phyloP scores from a whole-genome alignment of 2,888 invertebrate genomes.

The Oscheius sp. region DNA sequence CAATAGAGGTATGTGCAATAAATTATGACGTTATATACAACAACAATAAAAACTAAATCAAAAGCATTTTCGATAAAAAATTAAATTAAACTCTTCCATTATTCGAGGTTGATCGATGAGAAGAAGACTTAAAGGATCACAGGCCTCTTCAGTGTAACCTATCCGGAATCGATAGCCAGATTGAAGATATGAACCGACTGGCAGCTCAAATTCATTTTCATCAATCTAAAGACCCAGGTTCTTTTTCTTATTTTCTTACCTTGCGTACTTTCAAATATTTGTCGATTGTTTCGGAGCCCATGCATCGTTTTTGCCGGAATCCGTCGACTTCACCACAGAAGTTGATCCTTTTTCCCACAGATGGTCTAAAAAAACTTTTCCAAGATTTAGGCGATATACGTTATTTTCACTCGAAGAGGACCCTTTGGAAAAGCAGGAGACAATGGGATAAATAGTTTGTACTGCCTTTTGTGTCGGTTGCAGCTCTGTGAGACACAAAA shows the following conservation, averaged over 20 bases:
- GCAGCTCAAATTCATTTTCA: neutral
- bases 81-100: conserved; percentile 6
- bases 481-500: conserved; percentile 20
- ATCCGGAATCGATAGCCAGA: conserved; percentile 12
- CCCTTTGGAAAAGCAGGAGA: conserved; percentile 10
- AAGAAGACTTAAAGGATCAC: neutral
- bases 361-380: neutral
- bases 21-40: too few species aligned
- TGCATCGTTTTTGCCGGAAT: conserved; percentile 12
- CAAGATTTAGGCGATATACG: neutral
- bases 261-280: neutral
- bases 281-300: conserved; percentile 1
- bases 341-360: neutral
- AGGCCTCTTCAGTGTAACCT: neutral
- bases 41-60: too few species aligned
- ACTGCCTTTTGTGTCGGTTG: neutral
- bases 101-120: neutral
- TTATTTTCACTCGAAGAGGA: neutral
- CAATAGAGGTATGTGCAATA: neutral
- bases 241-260: neutral
- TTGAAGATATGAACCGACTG: conserved; percentile 1
- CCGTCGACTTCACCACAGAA: conserved; percentile 14
- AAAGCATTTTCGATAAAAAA: conserved; percentile 14
- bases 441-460: neutral
- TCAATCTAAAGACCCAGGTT: neutral